Evolutionary conservation across 2,797 vertebrate species (phyloP), one percentile per base, ranked within the genome.

Genomic region (Glyptemys insculpta): DNA sequence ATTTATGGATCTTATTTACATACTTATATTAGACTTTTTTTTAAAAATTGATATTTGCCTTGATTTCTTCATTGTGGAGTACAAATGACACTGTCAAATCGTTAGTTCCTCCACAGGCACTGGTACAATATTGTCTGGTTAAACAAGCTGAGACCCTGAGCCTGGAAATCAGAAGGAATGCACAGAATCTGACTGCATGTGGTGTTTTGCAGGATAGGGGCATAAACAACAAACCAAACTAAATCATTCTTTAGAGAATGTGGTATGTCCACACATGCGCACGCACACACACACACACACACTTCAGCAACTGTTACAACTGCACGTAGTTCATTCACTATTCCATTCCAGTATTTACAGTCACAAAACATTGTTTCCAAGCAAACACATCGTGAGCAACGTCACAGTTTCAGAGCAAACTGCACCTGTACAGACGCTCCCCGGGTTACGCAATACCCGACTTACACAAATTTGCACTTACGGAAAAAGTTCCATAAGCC

Each of bases 1-100:
- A 90, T 95, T 96, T 96, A 92, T 95, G 93, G 95, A 91, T 92
- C 93, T 83, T 1, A 3, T 92, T 97, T 96, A 93, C 86, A 62
- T 81, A 47, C 29, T 25, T 44, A 44, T 34, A 94, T 97, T 97
- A 97, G 96, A 91, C 91, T 95, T 76, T 97, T 53, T 53, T 54
- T 89, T 76, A 29, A 76, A 78, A 49, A 18, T 5, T 8, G 44
- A 49, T 27, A 65, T 91, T 92, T 83, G 57, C 53, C 52, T 79
- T 88, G 84, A 81, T 41, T 92, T 72, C 89, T 79, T 78, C 1
- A 1, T 80, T 92, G 91, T 0, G 0, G 57, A 80, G 54, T 0
- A 0, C 57, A 86, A 89, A 76, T 0, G 0, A 31, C n/a, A 72
- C 62, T 50, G 52, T 82, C 65, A 59, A 92, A 57, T 21, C 49